Evolutionary conservation across 2,888 invertebrate species (phyloP), one percentile per base, ranked within the genome.

Genomic region (Cacoxenus indagator): DNA sequence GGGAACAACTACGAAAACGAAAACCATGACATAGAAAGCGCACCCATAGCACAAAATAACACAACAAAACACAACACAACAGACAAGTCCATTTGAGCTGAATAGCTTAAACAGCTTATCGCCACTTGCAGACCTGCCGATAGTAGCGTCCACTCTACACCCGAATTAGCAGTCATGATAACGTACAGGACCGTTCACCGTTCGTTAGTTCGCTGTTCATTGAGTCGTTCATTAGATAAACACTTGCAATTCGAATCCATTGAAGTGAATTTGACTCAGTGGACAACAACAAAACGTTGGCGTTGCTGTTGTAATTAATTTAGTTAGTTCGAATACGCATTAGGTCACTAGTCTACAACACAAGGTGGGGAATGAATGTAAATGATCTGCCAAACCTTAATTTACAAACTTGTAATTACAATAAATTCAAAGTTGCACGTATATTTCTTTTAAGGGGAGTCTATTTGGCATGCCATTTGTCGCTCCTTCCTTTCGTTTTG

Each of bases 281-380:
- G n/a, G n/a, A n/a, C n/a, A n/a, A n/a, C 48, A 48, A 9, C 14
- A 9, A 48, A 6, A 17, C 48, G 6, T n/a, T n/a, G 54, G 8
- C 24, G 26, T 27, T 57, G 57, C n/a, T 57, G 29, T n/a, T 57
- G 29, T 57, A 57, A 57, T 57, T 57, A 57, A 17, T 57, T 57
- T 57, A n/a, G n/a, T n/a, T n/a, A n/a, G 54, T 29, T 29, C 57
- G 57, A n/a, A 57, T 57, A 57, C 57, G 29, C 27, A 57, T 57
- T 9, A 57, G 29, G 57, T 29, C 27, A 57, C 26, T 27, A 55
- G 27, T n/a, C 26, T 29, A 27, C 14, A 57, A n/a, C 6, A 6
- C 2, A 14, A 8, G 37, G 8, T 14, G 5, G 14, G 5, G 29
- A 57, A 5, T 29, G 27, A n/a, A n/a, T n/a, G n/a, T n/a, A n/a